Conservation (phyloP, 1,140 invertebrate species). For the Adelges cooleyi region DNA sequence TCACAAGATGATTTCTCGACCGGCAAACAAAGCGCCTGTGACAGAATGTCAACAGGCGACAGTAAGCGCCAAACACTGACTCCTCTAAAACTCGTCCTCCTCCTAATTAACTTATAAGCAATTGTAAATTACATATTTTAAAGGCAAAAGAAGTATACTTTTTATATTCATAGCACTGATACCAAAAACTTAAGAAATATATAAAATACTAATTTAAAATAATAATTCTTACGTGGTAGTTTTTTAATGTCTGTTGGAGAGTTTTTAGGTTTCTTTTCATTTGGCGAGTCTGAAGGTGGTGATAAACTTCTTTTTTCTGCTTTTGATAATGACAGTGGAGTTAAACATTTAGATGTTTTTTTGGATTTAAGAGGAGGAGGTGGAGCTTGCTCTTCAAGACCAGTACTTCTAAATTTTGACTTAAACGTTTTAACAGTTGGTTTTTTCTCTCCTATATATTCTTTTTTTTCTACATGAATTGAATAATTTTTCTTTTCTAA, state of each 20-base stretch:
- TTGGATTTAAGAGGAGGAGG: constrained; percentile 43
- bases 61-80: no score
- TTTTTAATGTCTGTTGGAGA: constrained; percentile 5
- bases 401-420: constrained; percentile 75
- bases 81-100: no score
- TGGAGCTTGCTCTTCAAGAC: constrained; percentile 69
- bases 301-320: constrained; percentile 23
- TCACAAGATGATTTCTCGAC: no score
- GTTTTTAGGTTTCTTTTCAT: constrained; percentile 13
- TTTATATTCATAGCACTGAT: no score
- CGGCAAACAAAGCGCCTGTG: no score
- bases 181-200: no score
- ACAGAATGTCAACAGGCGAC: no score
- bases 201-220: no score
- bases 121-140: no score
- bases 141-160: no score
- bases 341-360: background rate
- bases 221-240: constrained; percentile 12
- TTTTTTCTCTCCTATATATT: constrained; percentile 14
- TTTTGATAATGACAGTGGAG: background rate
- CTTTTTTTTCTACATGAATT: constrained; percentile 20
- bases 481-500: constrained; percentile 26
- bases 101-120: no score
- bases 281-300: constrained; percentile 4
- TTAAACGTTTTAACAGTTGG: constrained; percentile 78